These are phyloP conservation scores for Chlorospingus flavigularis DNA, from an alignment of 2,797 vertebrate genomes.

Conservation along the genomic window DNA sequence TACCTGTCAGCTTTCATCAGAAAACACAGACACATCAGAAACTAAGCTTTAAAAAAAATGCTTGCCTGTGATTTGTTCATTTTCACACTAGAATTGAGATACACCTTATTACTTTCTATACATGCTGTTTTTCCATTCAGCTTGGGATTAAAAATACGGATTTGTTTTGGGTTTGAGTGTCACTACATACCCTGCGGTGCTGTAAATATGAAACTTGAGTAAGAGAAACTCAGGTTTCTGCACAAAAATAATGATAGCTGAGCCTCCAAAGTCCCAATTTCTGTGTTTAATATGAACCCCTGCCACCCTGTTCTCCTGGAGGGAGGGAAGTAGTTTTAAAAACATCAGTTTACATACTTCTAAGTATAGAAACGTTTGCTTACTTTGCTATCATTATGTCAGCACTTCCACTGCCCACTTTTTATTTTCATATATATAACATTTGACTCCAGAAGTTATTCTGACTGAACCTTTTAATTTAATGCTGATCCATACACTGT, in stretches of 20 bases:
- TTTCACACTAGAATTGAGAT: slow-evolving; percentile 53
- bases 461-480: slow-evolving; percentile 35
- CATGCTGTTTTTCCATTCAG: slow-evolving; percentile 29
- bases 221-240: slow-evolving; percentile 13
- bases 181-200: not conserved
- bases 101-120: slow-evolving; percentile 49
- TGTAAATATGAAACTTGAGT: slow-evolving; percentile 42
- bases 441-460: slow-evolving; percentile 13
- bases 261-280: slow-evolving; percentile 12
- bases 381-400: slow-evolving; percentile 39
- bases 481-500: not conserved
- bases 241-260: slow-evolving; percentile 41
- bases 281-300: slow-evolving; percentile 12
- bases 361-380: slow-evolving; percentile 9
- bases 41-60: slow-evolving; percentile 15
- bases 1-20: slow-evolving; percentile 47
- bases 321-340: slow-evolving; percentile 14
- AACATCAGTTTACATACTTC: slow-evolving; percentile 4
- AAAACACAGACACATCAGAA: slow-evolving; percentile 35
- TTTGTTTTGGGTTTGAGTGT: slow-evolving; percentile 54
- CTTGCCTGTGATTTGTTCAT: slow-evolving; percentile 55
- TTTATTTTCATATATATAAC: slow-evolving; percentile 3
- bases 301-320: not conserved
- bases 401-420: slow-evolving; percentile 14
- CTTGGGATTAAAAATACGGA: slow-evolving; percentile 30